Base-by-base conservation (phyloP, 2,797 vertebrate species). In the Austrolebias charrua region DNA sequence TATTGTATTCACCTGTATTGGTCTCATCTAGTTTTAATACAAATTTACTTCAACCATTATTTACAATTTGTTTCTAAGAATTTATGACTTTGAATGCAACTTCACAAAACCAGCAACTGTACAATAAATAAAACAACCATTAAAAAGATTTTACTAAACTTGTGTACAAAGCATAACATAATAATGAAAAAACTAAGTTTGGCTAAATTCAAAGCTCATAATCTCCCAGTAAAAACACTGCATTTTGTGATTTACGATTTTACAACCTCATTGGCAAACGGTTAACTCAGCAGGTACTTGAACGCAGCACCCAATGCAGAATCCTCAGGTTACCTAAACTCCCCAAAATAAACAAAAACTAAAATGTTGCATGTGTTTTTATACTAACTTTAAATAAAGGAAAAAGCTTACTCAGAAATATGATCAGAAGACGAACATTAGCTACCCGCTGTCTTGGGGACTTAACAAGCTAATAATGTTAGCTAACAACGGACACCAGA, bases 301-400 rank as follows among this genome's bases (percentile, higher is more conserved):
- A 66, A 77, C 9, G 58, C 59, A 14, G 0, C 73, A 3, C 0
- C 2, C 0, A 29, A 4, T 18, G 35, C 0, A 6, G 15, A 31
- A 14, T 2, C 7, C 24, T 3, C 16, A 31, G 15, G 6, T 3
- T 31, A 31, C 3, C 3, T 19, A 13, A 18, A 12, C 29, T 10
- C 29, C 31, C 2, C 16, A 35, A 18, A 35, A 35, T 35, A 10
- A 12, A 33, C 9, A 15, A 33, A 18, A 18, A 2, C 2, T 33
- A 53, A 53, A 35, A 2, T 14, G 5, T 33, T 35, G 24, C 24
- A 1, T 24, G 8, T 33, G 38, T 13, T 35, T 53, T 35, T 18
- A 35, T 28, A 35, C 10, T 12, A 53, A 35, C 31, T 35, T 18
- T n/a, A 19, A 11, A 13, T 53, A n/a, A 35, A 12, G 35, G 4